A percentile compares a stretch with the other conserved stretches of the same genome.
Evolutionary conservation across 2,888 invertebrate species (phyloP).

Genomic region (Caenorhabditis zanzibari): DNA sequence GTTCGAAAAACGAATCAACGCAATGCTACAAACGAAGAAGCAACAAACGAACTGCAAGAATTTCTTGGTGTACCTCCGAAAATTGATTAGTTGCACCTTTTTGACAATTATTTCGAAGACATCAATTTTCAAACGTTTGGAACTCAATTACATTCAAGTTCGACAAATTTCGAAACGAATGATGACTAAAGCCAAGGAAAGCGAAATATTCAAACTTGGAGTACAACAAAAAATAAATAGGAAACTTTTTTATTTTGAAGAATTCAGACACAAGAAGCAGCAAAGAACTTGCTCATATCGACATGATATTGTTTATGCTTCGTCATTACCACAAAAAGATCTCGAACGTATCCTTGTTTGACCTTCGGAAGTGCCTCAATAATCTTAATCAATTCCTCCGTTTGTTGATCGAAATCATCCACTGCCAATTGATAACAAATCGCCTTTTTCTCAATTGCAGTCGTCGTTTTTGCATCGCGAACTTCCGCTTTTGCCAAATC

Average conservation of each 20-base stretch:
- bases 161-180: too few species aligned
- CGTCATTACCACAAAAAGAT: conserved; percentile 47
- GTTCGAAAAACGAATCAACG: too few species aligned
- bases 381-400: conserved; percentile 63
- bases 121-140: too few species aligned
- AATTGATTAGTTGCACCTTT: too few species aligned
- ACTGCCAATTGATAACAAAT: conserved; percentile 74
- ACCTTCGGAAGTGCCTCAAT: conserved; percentile 61
- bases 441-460: conserved; percentile 76
- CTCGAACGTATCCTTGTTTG: conserved; percentile 44
- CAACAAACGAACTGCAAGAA: too few species aligned
- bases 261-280: conserved; percentile 19
- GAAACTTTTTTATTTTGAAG: conserved; percentile 1
- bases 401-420: conserved; percentile 72
- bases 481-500: conserved; percentile 74
- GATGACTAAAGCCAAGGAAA: too few species aligned
- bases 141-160: too few species aligned
- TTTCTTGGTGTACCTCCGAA: too few species aligned
- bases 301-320: conserved; percentile 65
- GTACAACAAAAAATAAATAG: too few species aligned
- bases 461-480: conserved; percentile 74
- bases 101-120: too few species aligned
- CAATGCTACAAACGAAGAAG: too few species aligned
- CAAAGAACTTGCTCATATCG: conserved; percentile 52
- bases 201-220: too few species aligned